Conservation (phyloP, 92 coral and sea anemone genomes). For the Porites divaricata region DNA sequence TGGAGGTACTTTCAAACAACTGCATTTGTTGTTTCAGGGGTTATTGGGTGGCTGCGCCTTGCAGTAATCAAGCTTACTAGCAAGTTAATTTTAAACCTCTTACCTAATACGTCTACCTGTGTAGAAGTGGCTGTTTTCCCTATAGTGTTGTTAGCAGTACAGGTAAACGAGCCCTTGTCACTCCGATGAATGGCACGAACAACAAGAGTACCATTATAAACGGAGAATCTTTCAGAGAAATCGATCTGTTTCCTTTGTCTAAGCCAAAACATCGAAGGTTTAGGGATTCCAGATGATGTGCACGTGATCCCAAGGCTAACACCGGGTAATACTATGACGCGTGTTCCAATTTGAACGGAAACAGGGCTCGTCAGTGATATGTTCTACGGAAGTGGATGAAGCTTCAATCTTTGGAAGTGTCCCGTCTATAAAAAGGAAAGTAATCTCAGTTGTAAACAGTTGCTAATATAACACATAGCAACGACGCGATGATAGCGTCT, state of each 20-base stretch:
- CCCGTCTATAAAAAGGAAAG: conserved; percentile 51
- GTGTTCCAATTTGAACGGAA: conserved; percentile 64
- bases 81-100: neutral
- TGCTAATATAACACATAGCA: no score
- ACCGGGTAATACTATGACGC: conserved; percentile 68
- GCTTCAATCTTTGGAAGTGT: conserved; percentile 61
- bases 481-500: no score
- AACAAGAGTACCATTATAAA: conserved; percentile 52
- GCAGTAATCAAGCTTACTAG: neutral
- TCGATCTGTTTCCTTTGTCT: conserved; percentile 53
- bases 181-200: conserved; percentile 33
- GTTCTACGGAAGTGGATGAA: conserved; percentile 53
- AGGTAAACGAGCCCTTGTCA: conserved; percentile 62
- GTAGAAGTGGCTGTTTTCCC: conserved; percentile 55
- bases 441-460: neutral
- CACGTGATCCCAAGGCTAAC: conserved; percentile 63
- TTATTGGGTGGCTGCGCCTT: no score
- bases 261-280: conserved; percentile 69
- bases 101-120: conserved; percentile 66
- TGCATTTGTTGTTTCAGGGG: no score
- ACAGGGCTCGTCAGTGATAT: conserved; percentile 53
- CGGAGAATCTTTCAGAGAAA: conserved; percentile 28
- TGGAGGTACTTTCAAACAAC: no score
- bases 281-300: conserved; percentile 72
- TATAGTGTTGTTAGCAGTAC: conserved; percentile 67